Evolutionary conservation across 2,113 vertebrate genomes (phyloP), one percentile per base, ranked within the genome.

Genomic region (Mugil cephalus): DNA sequence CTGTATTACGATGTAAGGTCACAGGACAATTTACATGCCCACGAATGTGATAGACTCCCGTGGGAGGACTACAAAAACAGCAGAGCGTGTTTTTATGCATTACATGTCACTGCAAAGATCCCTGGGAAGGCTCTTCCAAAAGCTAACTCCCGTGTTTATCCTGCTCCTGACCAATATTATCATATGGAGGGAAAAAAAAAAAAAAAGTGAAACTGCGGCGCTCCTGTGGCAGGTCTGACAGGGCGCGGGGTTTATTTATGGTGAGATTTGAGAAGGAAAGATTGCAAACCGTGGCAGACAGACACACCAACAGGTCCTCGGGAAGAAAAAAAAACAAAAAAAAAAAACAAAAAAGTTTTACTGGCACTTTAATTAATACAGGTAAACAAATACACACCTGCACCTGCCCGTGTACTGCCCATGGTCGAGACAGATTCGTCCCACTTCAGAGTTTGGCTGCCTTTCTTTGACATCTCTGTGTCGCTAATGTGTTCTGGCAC

Each of bases 61-160:
- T 9, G 80, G 91, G 90, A 89, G 82, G 77, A 60, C 63, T 86
- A 88, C 62, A 54, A 87, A 88, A 93, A 90, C 89, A 91, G 21
- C 15, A 43, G 42, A 50, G 79, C 47, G 68, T 91, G 89, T 90
- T 92, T 91, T 90, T 76, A 54, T 35, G 80, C 83, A 82, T 74
- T 77, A 85, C 81, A 84, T 79, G 79, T 86, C 81, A 55, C 74
- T 82, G 72, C 84, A 82, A 73, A 73, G 83, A 87, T 66, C 73
- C 82, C 77, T 91, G 88, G 84, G 89, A 89, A 90, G 74, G 69
- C 50, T 69, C n/a, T 17, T 71, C 58, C 13, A 58, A 40, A 78
- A 71, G 39, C 39, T 39, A 34, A 72, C 17, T 59, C 35, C 21
- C n/a, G 48, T 80, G 76, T 88, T 82, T 80, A 76, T 67, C 79